These are phyloP conservation scores for Malacoctenus gilli DNA, from an alignment of 2,797 vertebrate genomes.

Conservation along the genomic window DNA sequence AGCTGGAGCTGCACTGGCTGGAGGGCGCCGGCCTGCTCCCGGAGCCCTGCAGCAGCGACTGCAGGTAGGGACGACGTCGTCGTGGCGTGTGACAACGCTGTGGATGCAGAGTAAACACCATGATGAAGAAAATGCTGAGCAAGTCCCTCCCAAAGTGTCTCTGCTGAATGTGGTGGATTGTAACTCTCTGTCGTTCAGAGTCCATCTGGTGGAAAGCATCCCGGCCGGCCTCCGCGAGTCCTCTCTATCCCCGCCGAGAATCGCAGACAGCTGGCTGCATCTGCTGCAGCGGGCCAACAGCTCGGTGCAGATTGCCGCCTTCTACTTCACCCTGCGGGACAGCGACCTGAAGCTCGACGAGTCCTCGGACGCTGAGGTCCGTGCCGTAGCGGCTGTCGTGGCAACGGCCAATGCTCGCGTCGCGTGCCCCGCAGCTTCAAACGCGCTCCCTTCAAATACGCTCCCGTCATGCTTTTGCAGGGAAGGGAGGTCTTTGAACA, in stretches of 20 bases:
- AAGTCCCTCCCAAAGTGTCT: too few species aligned
- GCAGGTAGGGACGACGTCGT: conserved; percentile 71
- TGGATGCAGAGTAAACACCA: too few species aligned
- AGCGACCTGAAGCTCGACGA: conserved; percentile 29
- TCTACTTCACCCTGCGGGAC: conserved; percentile 79
- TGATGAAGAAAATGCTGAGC: too few species aligned
- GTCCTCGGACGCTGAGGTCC: conserved; percentile 65
- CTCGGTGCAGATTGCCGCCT: conserved; percentile 81
- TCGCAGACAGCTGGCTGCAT: conserved; percentile 77
- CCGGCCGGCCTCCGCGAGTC: conserved; percentile 68
- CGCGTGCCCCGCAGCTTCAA: too few species aligned
- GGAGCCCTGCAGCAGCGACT: conserved; percentile 75
- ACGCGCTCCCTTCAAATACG: too few species aligned
- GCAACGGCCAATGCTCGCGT: too few species aligned
- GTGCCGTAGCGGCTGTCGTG: too few species aligned
- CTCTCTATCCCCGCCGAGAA: conserved; percentile 45
- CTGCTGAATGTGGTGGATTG: too few species aligned
- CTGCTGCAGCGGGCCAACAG: conserved; percentile 75
- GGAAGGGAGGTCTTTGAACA: conserved; percentile 76
- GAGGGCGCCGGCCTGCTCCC: conserved; percentile 64
- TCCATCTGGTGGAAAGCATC: conserved; percentile 82
- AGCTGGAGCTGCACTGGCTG: conserved; percentile 77
- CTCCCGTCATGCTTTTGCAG: conserved; percentile 50
- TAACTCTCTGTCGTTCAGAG: conserved; percentile 53
- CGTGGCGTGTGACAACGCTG: too few species aligned